Evolutionary conservation across 35 echinoderm and acorn worm genomes (phyloP).

Genomic region (Ptychodera flava): DNA sequence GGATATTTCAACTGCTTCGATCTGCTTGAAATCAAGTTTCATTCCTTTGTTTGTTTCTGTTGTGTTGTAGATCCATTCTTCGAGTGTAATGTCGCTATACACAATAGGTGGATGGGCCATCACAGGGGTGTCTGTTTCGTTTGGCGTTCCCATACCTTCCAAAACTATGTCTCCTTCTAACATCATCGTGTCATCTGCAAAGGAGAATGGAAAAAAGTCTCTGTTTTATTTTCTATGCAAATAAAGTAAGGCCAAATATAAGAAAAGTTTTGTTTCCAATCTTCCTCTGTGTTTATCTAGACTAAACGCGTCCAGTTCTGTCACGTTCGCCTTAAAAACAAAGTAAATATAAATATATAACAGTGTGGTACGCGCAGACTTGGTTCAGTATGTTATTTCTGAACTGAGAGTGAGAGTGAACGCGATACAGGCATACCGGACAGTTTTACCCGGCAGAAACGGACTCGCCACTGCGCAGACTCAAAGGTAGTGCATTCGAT

Average conservation of each 20-base stretch:
- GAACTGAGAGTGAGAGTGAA: too few species aligned
- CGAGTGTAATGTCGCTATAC: slow-evolving; percentile 49
- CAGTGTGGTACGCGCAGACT: too few species aligned
- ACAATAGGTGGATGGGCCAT: slow-evolving; percentile 59
- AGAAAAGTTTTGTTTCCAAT: too few species aligned
- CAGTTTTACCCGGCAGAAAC: too few species aligned
- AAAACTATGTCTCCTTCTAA: slow-evolving; percentile 63
- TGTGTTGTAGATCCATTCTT: slow-evolving; percentile 36
- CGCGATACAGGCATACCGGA: too few species aligned
- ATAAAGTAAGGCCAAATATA: neutral
- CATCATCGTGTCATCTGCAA: slow-evolving; percentile 69
- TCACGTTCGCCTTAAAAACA: too few species aligned
- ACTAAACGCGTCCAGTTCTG: too few species aligned
- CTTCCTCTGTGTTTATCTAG: too few species aligned
- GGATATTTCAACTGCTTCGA: slow-evolving; percentile 51
- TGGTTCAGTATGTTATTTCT: too few species aligned
- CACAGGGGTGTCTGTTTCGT: slow-evolving; percentile 52
- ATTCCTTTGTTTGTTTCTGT: slow-evolving; percentile 52
- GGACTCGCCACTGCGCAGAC: too few species aligned
- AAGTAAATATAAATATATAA: too few species aligned
- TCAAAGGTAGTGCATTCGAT: too few species aligned
- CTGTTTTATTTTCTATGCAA: neutral
- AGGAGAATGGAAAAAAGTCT: slow-evolving; percentile 12
- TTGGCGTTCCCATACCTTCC: slow-evolving; percentile 39
- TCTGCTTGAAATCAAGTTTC: slow-evolving; percentile 64